Conservation (phyloP, 2,113 vertebrate species). For the Alosa alosa region DNA sequence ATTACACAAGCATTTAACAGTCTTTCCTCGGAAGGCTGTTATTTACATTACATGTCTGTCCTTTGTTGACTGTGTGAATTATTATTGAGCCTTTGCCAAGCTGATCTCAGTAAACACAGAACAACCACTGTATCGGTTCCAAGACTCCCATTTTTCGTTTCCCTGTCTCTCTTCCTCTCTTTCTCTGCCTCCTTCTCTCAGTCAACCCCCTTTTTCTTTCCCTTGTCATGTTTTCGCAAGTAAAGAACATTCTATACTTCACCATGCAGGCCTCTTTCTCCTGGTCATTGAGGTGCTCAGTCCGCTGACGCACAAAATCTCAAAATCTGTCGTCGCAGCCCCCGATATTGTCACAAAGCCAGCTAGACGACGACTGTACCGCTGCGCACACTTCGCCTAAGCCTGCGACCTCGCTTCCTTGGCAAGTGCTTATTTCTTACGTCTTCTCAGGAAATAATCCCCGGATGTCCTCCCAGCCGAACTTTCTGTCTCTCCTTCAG, state of each 20-base stretch:
- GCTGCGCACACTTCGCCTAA: not conserved
- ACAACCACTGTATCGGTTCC: not conserved
- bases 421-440: not conserved
- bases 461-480: not conserved
- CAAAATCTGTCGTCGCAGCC: not conserved
- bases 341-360: not conserved
- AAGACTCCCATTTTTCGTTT: not conserved
- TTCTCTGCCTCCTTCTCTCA: not conserved
- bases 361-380: not conserved
- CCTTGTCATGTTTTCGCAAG: not conserved
- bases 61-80: conserved; percentile 26
- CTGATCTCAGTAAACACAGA: conserved; percentile 24
- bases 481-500: not conserved
- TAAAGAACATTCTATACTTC: conserved; percentile 15
- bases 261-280: conserved; percentile 6
- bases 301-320: not conserved
- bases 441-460: not conserved
- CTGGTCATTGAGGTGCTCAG: not conserved
- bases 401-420: not conserved
- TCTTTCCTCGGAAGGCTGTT: not conserved
- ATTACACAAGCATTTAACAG: conserved; percentile 16
- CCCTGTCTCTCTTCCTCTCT: conserved; percentile 11
- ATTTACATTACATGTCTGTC: conserved; percentile 17
- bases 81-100: conserved; percentile 23
- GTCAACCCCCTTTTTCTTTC: not conserved